Conservation (phyloP, 2,888 invertebrate species). For the Cordilura impudica region DNA sequence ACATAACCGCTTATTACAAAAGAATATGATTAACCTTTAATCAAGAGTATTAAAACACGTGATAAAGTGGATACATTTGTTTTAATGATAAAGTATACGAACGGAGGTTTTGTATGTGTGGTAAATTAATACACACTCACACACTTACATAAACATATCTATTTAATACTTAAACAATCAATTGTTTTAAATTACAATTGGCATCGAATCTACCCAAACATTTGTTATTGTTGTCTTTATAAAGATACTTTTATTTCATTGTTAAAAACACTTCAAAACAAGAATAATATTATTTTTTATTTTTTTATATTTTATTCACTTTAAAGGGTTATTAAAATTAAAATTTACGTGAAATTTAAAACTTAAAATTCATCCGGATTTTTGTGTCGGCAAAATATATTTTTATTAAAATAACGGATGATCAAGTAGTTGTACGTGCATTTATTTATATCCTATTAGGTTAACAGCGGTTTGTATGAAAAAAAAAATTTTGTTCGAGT, state of each 20-base stretch:
- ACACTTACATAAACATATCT: not conserved
- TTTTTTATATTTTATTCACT: too few relatives aligned
- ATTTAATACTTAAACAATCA: not conserved
- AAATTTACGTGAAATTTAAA: too few relatives aligned
- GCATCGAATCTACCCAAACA: not conserved
- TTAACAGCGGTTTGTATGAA: too few relatives aligned
- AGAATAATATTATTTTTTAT: too few relatives aligned
- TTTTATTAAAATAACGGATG: too few relatives aligned
- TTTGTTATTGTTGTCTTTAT: not conserved
- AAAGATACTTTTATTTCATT: not conserved
- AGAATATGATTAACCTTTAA: slow-evolving; percentile 27
- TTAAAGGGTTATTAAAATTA: too few relatives aligned
- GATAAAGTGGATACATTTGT: not conserved
- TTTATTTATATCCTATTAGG: too few relatives aligned
- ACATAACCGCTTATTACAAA: slow-evolving; percentile 11
- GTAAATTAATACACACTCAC: not conserved
- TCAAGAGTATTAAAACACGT: slow-evolving; percentile 34
- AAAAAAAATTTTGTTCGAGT: too few relatives aligned
- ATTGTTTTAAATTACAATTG: not conserved
- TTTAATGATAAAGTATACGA: not conserved
- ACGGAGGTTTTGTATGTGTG: not conserved
- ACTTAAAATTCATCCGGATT: too few relatives aligned
- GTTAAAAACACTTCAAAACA: not conserved
- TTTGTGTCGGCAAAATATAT: too few relatives aligned
- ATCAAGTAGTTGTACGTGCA: too few relatives aligned